phyloP scores from a whole-genome alignment of 37 sponge, comb jelly and placozoan species.

The Oscarella lobularis region DNA sequence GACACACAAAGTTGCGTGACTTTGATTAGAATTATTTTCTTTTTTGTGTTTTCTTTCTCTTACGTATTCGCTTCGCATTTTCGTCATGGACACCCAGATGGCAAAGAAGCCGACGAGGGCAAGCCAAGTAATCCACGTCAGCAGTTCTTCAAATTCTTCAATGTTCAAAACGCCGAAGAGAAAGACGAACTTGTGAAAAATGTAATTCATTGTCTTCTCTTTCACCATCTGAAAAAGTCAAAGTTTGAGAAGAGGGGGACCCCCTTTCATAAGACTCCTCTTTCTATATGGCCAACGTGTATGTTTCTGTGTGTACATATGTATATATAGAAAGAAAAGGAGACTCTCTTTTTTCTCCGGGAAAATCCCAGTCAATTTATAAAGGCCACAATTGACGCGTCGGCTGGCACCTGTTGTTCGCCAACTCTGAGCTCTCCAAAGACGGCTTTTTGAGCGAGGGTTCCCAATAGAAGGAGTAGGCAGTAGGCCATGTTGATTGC shows the following conservation, averaged over 20 bases:
- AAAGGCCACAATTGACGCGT: no score
- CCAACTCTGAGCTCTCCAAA: background rate
- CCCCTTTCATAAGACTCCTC: no score
- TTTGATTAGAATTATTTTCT: no score
- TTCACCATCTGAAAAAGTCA: no score
- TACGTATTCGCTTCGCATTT: conserved; percentile 75
- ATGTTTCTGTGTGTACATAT: no score
- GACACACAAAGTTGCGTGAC: background rate
- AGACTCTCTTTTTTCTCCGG: no score
- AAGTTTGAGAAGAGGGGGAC: no score
- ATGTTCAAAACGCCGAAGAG: conserved; percentile 98
- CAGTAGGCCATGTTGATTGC: background rate
- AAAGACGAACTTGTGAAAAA: conserved; percentile 97
- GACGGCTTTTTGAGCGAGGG: background rate
- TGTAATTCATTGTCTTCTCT: conserved; percentile 94
- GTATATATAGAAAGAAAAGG: no score
- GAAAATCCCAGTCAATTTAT: no score
- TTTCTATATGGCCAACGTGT: no score
- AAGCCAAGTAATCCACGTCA: conserved; percentile 89
- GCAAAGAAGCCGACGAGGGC: conserved; percentile 69
- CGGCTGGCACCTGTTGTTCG: background rate
- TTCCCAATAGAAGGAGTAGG: background rate
- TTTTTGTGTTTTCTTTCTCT: conserved; percentile 11
- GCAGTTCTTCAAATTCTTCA: conserved; percentile 71
- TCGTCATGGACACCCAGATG: conserved; percentile 61